These are phyloP conservation scores for Beris chalybata DNA, from an alignment of 2,888 invertebrate genomes.

Conservation along the genomic window DNA sequence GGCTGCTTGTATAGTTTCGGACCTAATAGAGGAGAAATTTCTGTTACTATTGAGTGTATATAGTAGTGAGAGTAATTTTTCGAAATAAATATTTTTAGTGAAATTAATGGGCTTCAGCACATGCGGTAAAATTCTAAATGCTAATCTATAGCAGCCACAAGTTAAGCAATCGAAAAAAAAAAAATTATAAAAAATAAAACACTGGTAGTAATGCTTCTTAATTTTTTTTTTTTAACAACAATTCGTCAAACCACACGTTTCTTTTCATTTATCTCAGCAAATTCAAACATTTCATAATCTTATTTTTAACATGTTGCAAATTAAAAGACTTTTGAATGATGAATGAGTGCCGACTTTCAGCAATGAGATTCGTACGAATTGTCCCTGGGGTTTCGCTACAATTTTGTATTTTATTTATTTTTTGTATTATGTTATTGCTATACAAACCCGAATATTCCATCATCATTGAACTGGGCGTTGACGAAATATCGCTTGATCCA, in stretches of 20 bases:
- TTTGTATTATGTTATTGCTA: conserved; percentile 39
- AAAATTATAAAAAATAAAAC: no score
- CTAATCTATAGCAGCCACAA: conserved; percentile 2
- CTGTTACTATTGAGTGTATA: neutral
- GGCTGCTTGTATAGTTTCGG: conserved; percentile 97
- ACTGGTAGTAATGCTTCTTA: no score
- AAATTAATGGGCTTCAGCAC: conserved; percentile 26
- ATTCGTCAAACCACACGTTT: conserved; percentile 5
- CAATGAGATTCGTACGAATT: no score
- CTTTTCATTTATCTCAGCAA: neutral
- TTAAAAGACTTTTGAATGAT: no score
- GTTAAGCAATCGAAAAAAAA: no score
- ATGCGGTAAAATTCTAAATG: conserved; percentile 13
- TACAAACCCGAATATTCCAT: conserved; percentile 81
- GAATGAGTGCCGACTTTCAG: no score
- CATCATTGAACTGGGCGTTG: conserved; percentile 83
- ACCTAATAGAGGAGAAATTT: conserved; percentile 61
- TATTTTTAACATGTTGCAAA: no score
- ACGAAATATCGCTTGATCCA: conserved; percentile 82
- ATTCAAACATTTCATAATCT: no score
- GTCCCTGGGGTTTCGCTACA: no score
- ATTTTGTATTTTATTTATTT: no score
- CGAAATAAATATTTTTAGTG: conserved; percentile 6
- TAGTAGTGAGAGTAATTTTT: neutral
- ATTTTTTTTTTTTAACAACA: no score